phyloP scores from a whole-genome alignment of 2,113 vertebrate genomes.

The Parus major region DNA sequence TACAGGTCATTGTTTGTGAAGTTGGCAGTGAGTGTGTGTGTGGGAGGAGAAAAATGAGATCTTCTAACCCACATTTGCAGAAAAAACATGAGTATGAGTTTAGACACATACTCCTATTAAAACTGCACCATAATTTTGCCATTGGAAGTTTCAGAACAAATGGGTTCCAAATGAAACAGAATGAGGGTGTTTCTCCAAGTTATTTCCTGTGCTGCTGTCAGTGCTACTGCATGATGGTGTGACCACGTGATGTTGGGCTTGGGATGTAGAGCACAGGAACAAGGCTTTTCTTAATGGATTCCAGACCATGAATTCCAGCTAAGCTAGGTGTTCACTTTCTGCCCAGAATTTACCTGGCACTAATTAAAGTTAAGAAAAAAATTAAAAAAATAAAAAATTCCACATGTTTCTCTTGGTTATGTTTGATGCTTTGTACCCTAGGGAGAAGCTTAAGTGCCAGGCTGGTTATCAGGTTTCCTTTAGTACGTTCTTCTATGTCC shows the following conservation, averaged over 20 bases:
- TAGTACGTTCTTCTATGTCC: not conserved
- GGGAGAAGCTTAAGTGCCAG: not conserved
- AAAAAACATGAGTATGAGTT: constrained; percentile 20
- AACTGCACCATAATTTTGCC: constrained; percentile 59
- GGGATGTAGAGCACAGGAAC: constrained; percentile 31
- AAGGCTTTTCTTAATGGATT: constrained; percentile 45
- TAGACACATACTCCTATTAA: constrained; percentile 62
- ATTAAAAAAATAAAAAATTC: not conserved
- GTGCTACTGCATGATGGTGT: not conserved
- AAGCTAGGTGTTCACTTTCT: constrained; percentile 43
- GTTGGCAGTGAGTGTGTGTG: not conserved
- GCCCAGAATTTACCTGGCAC: constrained; percentile 52
- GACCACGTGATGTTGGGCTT: constrained; percentile 24
- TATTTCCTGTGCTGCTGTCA: not conserved
- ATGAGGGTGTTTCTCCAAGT: constrained; percentile 49
- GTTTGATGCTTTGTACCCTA: not conserved
- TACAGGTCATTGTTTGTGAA: constrained; percentile 34
- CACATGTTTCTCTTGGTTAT: not conserved
- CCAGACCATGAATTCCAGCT: constrained; percentile 64
- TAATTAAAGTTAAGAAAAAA: not conserved
- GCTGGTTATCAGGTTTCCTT: not conserved
- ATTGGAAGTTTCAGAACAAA: constrained; percentile 64
- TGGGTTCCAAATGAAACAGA: constrained; percentile 67
- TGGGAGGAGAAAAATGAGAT: constrained; percentile 56
- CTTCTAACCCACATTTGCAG: constrained; percentile 34